Evolutionary conservation across 64 coral and sea anemone species (phyloP), one percentile per base, ranked within the genome.

Genomic region (Anthopleura sola): DNA sequence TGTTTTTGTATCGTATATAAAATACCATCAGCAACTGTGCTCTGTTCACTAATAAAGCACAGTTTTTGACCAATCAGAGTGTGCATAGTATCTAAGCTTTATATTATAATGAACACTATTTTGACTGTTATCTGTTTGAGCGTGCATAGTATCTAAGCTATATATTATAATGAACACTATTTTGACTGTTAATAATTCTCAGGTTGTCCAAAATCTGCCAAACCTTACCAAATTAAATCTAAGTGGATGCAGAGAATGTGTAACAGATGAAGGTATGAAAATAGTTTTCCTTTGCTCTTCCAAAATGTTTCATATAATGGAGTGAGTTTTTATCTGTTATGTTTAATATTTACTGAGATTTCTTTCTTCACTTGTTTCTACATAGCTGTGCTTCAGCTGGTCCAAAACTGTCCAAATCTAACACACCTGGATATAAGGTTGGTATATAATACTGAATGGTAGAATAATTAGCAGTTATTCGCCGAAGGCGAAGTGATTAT

Each of bases 171-270:
- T 44, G 0, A 44, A 44, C 0, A 44, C 40, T 44, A 44, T 53
- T 53, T 53, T 53, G 50, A 53, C 16, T 53, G 6, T 53, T 53
- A 44, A 44, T 1, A 6, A 8, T 48, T 17, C 50, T 74, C 36
- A 97, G 94, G 62, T 97, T 84, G 80, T 86, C 39, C 80, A 90
- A 84, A 90, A 90, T 88, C 51, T 94, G 17, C 97, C 93, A 53
- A 71, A 78, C 38, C 78, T 99, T 1, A 86, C 48, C 47, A 83
- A 95, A 46, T 86, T 99, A 11, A 99, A 99, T 54, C 90, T 99
- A 33, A 99, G 97, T 94, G 97, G 97, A 75, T 94, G 97, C 83
- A 83, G 97, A 38, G 97, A 95, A 84, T 90, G 89, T 16, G 16
- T 99, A 33, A 86, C 60, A 62, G 97, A 99, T 88, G 97, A 88